Evolutionary conservation across 2,888 invertebrate genomes (phyloP).

Genomic region (Eupelmus urozonus): DNA sequence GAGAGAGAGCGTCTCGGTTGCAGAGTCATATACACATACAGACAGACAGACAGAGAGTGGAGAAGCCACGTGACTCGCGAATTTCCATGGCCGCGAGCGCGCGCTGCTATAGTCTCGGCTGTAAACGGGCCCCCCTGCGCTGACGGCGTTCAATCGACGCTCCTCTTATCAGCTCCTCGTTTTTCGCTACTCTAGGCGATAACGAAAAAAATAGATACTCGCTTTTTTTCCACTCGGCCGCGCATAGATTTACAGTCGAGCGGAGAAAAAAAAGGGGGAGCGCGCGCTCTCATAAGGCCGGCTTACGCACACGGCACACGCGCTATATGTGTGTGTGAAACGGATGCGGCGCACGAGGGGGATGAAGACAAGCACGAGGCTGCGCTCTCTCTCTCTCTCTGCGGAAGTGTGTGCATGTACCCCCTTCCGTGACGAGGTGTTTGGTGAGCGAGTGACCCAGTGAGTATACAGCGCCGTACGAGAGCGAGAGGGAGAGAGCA

Average conservation of each 20-base stretch:
- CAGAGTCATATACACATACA: background rate
- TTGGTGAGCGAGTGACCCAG: slow-evolving; percentile 48
- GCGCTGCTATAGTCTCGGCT: background rate
- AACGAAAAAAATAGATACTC: slow-evolving; percentile 14
- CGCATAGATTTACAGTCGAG: background rate
- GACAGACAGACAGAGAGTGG: background rate
- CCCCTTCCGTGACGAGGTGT: too few species aligned
- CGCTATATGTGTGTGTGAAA: too few species aligned
- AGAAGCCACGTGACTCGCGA: slow-evolving; percentile 59
- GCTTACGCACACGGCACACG: too few species aligned
- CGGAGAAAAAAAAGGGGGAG: background rate
- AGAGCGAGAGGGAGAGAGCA: background rate
- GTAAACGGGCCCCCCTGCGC: background rate
- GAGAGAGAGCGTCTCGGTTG: background rate
- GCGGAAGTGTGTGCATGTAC: background rate
- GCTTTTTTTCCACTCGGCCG: background rate
- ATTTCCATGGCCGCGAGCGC: slow-evolving; percentile 41
- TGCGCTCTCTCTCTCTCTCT: background rate
- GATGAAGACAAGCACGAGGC: slow-evolving; percentile 17
- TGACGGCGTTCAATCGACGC: slow-evolving; percentile 6
- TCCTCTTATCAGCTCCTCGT: slow-evolving; percentile 5
- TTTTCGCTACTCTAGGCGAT: slow-evolving; percentile 35
- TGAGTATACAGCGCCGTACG: slow-evolving; percentile 34
- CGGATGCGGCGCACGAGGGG: slow-evolving; percentile 4
- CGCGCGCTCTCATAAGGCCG: too few species aligned